Percentiles rank a stretch among this genome's conserved stretches.
Conservation (phyloP, 2,888 invertebrate species). For the Drosophila macrospina region DNA sequence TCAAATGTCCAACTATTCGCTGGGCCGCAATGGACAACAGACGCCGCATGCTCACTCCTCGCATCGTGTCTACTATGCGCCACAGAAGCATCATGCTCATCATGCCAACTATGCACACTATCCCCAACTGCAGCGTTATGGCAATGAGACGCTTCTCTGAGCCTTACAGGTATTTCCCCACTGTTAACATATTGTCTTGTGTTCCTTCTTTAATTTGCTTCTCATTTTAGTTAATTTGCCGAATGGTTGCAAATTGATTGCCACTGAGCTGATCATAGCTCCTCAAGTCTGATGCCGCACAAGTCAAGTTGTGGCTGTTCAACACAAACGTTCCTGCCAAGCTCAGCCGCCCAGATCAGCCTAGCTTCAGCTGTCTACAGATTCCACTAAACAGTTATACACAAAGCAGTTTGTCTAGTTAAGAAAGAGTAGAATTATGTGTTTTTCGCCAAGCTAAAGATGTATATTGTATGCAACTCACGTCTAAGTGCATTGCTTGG, state of each 20-base stretch:
- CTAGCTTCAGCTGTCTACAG: slow-evolving; percentile 16
- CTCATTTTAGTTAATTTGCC: neutral
- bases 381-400: neutral
- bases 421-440: neutral
- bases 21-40: slow-evolving; percentile 62
- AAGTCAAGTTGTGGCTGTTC: slow-evolving; percentile 33
- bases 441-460: no score
- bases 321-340: slow-evolving; percentile 58
- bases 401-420: neutral
- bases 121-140: slow-evolving; percentile 72
- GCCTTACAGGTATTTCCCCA: neutral
- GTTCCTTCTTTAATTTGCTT: neutral
- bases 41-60: slow-evolving; percentile 45
- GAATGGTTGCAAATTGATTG: neutral
- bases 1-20: slow-evolving; percentile 80
- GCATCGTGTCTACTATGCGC: slow-evolving; percentile 71
- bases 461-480: no score
- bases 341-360: slow-evolving; percentile 34
- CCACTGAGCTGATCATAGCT: slow-evolving; percentile 1
- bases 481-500: no score
- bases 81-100: slow-evolving; percentile 65
- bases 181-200: neutral
- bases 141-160: slow-evolving; percentile 84
- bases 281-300: slow-evolving; percentile 56
- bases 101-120: slow-evolving; percentile 57